phyloP scores from a whole-genome alignment of 2,797 vertebrate species.

The Yasuhikotakia modesta region DNA sequence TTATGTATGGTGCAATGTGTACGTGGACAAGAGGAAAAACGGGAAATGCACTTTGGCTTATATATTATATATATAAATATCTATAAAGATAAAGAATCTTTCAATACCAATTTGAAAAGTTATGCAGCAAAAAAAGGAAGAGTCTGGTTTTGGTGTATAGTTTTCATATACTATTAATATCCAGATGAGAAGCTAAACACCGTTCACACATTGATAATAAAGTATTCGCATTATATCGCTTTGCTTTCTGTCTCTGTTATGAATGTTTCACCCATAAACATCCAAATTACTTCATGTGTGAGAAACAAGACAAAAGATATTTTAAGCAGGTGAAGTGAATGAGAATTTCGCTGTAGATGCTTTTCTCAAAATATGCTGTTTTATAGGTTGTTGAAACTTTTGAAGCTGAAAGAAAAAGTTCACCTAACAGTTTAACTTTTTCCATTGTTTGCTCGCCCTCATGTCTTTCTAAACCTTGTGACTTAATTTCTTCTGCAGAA shows the following conservation, averaged over 20 bases:
- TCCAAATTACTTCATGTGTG: not conserved
- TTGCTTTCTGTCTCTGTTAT: conserved; percentile 37
- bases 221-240: conserved; percentile 87
- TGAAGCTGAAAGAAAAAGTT: too few relatives aligned
- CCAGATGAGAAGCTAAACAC: conserved; percentile 80
- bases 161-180: conserved; percentile 81
- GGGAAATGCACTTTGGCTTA: conserved; percentile 99
- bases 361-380: too few relatives aligned
- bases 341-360: not conserved
- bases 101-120: conserved; percentile 83
- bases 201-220: conserved; percentile 95
- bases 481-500: too few relatives aligned
- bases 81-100: conserved; percentile 80
- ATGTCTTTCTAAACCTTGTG: too few relatives aligned
- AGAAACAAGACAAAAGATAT: not conserved
- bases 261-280: not conserved
- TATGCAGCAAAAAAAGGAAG: conserved; percentile 84
- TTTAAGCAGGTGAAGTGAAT: too few relatives aligned
- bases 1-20: conserved; percentile 99
- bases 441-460: too few relatives aligned
- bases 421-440: too few relatives aligned
- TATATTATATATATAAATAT: conserved; percentile 75
- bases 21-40: conserved; percentile 88
- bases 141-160: conserved; percentile 84
- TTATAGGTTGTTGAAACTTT: too few relatives aligned